Evolutionary conservation across 2,888 invertebrate genomes (phyloP), one percentile per base, ranked within the genome.

Genomic region (Caenorhabditis uteleia): DNA sequence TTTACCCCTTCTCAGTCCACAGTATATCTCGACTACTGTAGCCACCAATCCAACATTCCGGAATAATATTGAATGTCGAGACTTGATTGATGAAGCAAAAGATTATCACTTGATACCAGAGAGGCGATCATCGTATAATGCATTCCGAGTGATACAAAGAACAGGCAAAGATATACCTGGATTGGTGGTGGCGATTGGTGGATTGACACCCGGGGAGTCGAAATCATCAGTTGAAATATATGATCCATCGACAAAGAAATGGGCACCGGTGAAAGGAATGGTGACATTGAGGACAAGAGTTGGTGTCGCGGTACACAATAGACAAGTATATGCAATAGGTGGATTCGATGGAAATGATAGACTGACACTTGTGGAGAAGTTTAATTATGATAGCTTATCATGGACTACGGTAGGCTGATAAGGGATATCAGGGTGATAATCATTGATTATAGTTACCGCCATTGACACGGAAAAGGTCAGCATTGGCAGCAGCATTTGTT

Each of bases 101-200:
- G 91, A 92, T 82, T 93, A 90, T 84, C 91, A 92, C 84, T 85
- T 92, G 57, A 89, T 93, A 87, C 93, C 92, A 1, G 91, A 92
- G 83, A 86, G 92, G 65, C 86, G 91, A 7, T 88, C 89, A n/a
- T 67, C 90, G 39, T 85, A 91, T 66, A 90, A 90, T 80, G 90
- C 90, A 62, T 77, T 78, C 65, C 88, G 90, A 74, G 90, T 90
- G 2, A 87, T 89, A 58, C 90, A 90, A 10, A 87, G 64, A 33
- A n/a, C 89, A 72, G 90, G 90, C 75, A 89, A 89, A 14, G 86
- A 86, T 70, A 74, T 85, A 20, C 87, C 90, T 20, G 64, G 71
- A 3, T 51, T 75, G 8, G 67, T 75, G 20, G 68, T 72, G 3
- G 75, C 72, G 6, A 64, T 75, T 5, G 75, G 75, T 46, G 92